A percentile compares a stretch with the other conserved stretches of the same genome.
phyloP scores from a whole-genome alignment of 1,140 invertebrate genomes.

The Pogonognathellus flavescens region DNA sequence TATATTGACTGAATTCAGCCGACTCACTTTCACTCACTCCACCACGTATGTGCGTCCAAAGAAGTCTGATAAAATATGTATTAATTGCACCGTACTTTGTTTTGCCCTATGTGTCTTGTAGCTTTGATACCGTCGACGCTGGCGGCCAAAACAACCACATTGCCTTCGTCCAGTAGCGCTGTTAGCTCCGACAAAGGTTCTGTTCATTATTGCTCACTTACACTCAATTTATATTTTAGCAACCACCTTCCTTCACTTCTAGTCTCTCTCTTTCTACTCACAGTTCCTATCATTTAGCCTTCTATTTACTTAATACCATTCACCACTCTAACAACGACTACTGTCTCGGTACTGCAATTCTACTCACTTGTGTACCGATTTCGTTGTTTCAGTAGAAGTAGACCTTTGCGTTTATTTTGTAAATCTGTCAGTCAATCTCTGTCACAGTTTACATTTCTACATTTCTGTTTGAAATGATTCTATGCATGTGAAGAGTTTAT shows the following conservation, averaged over 20 bases:
- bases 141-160: conserved; percentile 66
- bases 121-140: conserved; percentile 62
- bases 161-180: conserved; percentile 66
- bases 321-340: neutral
- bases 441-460: neutral
- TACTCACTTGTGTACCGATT: neutral
- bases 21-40: neutral
- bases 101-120: conserved; percentile 53
- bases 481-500: neutral
- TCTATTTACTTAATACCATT: conserved; percentile 37
- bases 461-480: neutral
- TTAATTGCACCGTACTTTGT: conserved; percentile 46
- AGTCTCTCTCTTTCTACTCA: neutral
- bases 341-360: neutral
- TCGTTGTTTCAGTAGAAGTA: neutral
- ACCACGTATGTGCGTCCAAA: neutral
- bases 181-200: conserved; percentile 63
- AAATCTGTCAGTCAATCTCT: conserved; percentile 5
- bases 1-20: neutral
- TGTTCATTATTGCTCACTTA: conserved; percentile 50
- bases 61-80: conserved; percentile 26
- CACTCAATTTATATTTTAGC: conserved; percentile 49
- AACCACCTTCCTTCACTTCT: neutral
- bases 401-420: neutral
- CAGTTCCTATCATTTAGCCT: neutral